Evolutionary conservation across 2,888 invertebrate genomes (phyloP), one percentile per base, ranked within the genome.

Genomic region (Agrilus cyanescens): DNA sequence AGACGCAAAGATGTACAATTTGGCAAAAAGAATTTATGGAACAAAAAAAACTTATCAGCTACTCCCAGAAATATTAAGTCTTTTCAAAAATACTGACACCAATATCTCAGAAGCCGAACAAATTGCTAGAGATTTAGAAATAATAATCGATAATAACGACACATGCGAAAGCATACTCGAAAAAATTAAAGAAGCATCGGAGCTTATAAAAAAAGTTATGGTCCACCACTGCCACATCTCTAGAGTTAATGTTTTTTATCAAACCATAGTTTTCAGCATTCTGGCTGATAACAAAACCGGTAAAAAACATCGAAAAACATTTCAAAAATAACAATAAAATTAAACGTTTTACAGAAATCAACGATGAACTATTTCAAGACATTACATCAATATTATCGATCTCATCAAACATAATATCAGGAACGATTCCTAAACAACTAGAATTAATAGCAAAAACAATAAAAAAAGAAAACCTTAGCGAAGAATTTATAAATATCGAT

Each of bases 341-440:
- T 12, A 32, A 13, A 6, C 3, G 6, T 37, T 43, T 64, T 65
- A 33, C 57, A 76, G 81, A 77, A 31, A 74, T 84, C 55, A 74
- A 72, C 2, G 61, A 68, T 1, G 79, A 81, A 12, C 75, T 82
- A 49, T 78, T 78, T 53, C 72, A 74, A 31, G 87, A 88, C 61
- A 75, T 86, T 36, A 76, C 81, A 0, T 56, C 72, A 18, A 61
- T 89, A 15, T 67, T 87, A 31, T 76, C 82, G 10, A 77, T 80
- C 0, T 82, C 82, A 51, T 64, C 65, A 1, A 75, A 80, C 47
- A 81, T 85, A 0, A 69, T 84, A 39, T 86, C 87, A 13, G 85
- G 82, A 0, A 84, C 86, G 57, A 78, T 89, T 52, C 79, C 58
- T 39, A 53, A 54, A 15, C 51, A 52, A 39, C 47, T 66, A 13